Percentiles rank a stretch among this genome's conserved stretches.
Conservation (phyloP, 2,888 invertebrate genomes). For the Temnothorax ravouxi region DNA sequence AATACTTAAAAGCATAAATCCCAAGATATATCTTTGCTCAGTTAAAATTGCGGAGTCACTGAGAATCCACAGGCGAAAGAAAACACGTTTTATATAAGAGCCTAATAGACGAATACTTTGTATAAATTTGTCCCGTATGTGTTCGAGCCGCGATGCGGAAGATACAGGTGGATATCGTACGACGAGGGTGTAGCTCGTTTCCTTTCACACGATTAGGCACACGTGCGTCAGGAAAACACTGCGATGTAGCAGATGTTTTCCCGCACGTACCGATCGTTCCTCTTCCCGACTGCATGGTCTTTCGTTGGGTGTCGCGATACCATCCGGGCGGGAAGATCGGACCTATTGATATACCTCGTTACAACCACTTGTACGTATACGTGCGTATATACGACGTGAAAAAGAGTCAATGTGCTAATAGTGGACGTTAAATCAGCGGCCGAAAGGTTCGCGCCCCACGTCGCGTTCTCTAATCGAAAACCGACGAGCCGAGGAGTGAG, state of each 20-base stretch:
- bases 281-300: not conserved
- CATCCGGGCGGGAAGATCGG: constrained; percentile 8
- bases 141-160: not conserved
- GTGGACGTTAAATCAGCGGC: constrained; percentile 9
- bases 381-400: not conserved
- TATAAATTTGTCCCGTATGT: not conserved
- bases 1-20: not conserved
- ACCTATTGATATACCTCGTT: constrained; percentile 26
- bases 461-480: constrained; percentile 46
- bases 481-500: constrained; percentile 10
- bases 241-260: constrained; percentile 40
- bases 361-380: not conserved
- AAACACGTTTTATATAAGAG: not conserved
- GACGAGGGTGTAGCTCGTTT: constrained; percentile 38
- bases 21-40: not conserved
- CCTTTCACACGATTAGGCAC: constrained; percentile 47
- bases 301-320: constrained; percentile 23
- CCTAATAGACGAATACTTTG: not conserved
- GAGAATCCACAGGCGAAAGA: not conserved
- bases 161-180: constrained; percentile 33
- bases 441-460: not conserved
- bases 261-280: constrained; percentile 9
- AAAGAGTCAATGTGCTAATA: not conserved
- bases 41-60: not conserved
- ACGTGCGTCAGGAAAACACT: constrained; percentile 39